These are phyloP conservation scores for Dinothrombium tinctorium DNA, from an alignment of 1,140 invertebrate species.

Conservation along the genomic window DNA sequence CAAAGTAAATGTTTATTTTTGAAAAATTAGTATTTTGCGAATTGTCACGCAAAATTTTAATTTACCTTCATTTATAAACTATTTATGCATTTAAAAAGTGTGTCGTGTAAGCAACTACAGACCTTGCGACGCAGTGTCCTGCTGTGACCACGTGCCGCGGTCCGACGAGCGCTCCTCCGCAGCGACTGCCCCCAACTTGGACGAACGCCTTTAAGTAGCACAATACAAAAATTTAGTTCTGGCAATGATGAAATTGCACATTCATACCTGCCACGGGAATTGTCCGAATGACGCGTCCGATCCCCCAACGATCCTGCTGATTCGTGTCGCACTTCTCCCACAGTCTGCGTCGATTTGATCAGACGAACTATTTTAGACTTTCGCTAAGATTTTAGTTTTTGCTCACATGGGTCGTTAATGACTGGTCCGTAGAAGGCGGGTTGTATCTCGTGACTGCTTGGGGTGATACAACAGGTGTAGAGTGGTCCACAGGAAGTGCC, in stretches of 20 bases:
- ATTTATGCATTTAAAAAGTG: too few relatives aligned
- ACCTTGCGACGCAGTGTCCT: conserved; percentile 78
- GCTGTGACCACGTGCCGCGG: conserved; percentile 79
- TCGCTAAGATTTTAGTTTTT: not conserved
- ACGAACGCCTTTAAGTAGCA: conserved; percentile 49
- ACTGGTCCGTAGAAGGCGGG: conserved; percentile 35
- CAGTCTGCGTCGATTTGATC: conserved; percentile 14
- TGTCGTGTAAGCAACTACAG: too few relatives aligned
- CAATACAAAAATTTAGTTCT: conserved; percentile 1
- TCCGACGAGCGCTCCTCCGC: conserved; percentile 77
- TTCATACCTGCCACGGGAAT: conserved; percentile 65
- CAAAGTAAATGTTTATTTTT: too few relatives aligned
- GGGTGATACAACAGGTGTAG: conserved; percentile 58
- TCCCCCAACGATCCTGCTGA: conserved; percentile 66
- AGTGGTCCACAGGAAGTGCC: conserved; percentile 34
- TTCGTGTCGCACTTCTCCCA: conserved; percentile 34
- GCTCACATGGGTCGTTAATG: conserved; percentile 46
- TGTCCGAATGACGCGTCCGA: conserved; percentile 78
- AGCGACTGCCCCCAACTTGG: conserved; percentile 64
- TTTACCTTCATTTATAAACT: too few relatives aligned
- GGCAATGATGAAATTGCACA: not conserved
- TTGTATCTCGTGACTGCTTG: conserved; percentile 16
- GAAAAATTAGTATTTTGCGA: too few relatives aligned
- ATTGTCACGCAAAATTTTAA: too few relatives aligned
- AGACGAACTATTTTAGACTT: not conserved